A percentile compares a stretch with the other conserved stretches of the same genome.
phyloP scores from a whole-genome alignment of 1,140 invertebrate species.

The Himalopsyche phryganea region DNA sequence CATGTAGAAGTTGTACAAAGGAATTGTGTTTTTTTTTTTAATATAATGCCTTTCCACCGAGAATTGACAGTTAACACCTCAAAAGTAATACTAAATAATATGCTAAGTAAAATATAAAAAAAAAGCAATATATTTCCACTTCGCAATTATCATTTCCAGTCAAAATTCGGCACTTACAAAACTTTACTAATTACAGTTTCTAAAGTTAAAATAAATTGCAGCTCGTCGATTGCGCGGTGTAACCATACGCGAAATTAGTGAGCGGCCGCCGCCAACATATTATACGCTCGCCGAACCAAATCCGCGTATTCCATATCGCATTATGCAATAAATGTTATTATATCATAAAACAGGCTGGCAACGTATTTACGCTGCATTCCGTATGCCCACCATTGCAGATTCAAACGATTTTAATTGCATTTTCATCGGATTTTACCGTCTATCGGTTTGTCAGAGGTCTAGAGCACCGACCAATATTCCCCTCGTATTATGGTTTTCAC shows the following conservation, averaged over 20 bases:
- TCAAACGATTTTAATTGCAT: slow-evolving; percentile 30
- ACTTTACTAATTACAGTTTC: slow-evolving; percentile 14
- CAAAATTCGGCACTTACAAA: neutral
- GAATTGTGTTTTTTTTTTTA: too few relatives aligned
- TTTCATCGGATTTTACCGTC: slow-evolving; percentile 32
- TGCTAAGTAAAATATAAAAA: too few relatives aligned
- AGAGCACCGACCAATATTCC: neutral
- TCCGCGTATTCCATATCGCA: slow-evolving; percentile 24
- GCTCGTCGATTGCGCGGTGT: neutral
- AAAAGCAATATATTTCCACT: too few relatives aligned
- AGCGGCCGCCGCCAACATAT: neutral
- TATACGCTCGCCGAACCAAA: slow-evolving; percentile 20
- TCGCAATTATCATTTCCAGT: too few relatives aligned
- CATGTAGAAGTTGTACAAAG: too few relatives aligned
- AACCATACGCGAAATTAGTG: neutral
- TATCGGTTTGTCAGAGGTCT: slow-evolving; percentile 10
- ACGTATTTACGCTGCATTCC: slow-evolving; percentile 1
- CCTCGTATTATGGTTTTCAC: neutral
- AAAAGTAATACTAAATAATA: too few relatives aligned
- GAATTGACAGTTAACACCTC: too few relatives aligned
- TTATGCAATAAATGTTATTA: slow-evolving; percentile 25
- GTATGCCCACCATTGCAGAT: slow-evolving; percentile 8
- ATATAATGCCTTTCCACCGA: too few relatives aligned
- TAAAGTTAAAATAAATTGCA: slow-evolving; percentile 5
- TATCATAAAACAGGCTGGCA: slow-evolving; percentile 22